Conservation (phyloP, 35 echinoderm and acorn worm species). For the Apostichopus japonicus region DNA sequence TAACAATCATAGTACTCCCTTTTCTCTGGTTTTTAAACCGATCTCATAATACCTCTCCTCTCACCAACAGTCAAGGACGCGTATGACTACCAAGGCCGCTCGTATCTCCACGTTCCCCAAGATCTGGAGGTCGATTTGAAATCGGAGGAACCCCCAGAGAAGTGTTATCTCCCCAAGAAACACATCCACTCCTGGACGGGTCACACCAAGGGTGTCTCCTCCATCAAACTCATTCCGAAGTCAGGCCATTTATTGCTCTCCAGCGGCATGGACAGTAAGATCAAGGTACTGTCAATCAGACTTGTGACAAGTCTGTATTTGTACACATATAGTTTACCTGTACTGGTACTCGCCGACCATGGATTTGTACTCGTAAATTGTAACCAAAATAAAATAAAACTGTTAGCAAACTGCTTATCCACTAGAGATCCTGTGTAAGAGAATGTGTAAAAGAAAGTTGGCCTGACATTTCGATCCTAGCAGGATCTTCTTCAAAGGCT, state of each 20-base stretch:
- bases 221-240: constrained; percentile 85
- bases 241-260: constrained; percentile 94
- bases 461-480: too few relatives aligned
- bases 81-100: constrained; percentile 95
- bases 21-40: not conserved
- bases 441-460: too few relatives aligned
- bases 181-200: constrained; percentile 88
- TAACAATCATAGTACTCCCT: not conserved
- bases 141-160: constrained; percentile 87
- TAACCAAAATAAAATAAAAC: too few relatives aligned
- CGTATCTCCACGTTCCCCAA: constrained; percentile 93
- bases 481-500: too few relatives aligned
- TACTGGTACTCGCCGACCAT: not conserved
- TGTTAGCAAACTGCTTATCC: too few relatives aligned
- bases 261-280: constrained; percentile 96
- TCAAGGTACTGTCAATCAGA: constrained; percentile 66
- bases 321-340: too few relatives aligned
- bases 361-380: not conserved
- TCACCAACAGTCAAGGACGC: constrained; percentile 83
- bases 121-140: constrained; percentile 85
- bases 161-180: constrained; percentile 95
- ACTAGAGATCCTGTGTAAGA: too few relatives aligned
- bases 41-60: not conserved
- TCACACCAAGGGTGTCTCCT: constrained; percentile 97
- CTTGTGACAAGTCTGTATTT: too few relatives aligned